phyloP scores from a whole-genome alignment of 92 coral and sea anemone genomes.

The Diadumene lineata region DNA sequence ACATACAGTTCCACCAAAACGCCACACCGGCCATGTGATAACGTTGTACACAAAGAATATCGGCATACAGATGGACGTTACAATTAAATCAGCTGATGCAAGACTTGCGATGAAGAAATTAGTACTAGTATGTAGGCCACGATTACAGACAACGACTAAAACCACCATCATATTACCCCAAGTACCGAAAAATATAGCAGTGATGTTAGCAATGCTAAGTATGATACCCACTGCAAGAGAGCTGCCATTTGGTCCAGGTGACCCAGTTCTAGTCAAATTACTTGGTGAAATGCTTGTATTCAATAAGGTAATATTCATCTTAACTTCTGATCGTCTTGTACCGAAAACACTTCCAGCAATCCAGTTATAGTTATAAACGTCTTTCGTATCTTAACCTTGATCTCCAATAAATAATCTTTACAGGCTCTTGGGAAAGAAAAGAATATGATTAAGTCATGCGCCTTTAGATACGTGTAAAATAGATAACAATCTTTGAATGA shows the following conservation, averaged over 20 bases:
- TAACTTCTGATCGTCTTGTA: too few relatives aligned
- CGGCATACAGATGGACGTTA: conserved; percentile 77
- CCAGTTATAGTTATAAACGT: too few relatives aligned
- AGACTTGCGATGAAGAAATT: conserved; percentile 74
- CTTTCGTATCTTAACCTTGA: neutral
- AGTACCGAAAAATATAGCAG: conserved; percentile 58
- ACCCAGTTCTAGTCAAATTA: neutral
- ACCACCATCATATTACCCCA: conserved; percentile 70
- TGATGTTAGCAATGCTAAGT: conserved; percentile 48
- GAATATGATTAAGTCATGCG: neutral
- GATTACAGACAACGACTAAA: conserved; percentile 69
- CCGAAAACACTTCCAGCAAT: too few relatives aligned
- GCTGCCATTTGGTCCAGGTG: conserved; percentile 12
- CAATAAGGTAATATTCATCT: conserved; percentile 1
- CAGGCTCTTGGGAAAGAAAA: neutral
- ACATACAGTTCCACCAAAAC: conserved; percentile 67
- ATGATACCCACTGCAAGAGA: conserved; percentile 44
- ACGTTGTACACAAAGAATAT: conserved; percentile 76
- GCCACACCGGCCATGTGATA: conserved; percentile 83
- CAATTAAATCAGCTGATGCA: conserved; percentile 73
- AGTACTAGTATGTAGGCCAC: conserved; percentile 74
- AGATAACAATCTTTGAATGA: neutral
- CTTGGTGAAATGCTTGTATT: conserved; percentile 11
- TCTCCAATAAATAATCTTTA: neutral
- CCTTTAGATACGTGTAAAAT: too few relatives aligned